Conservation (phyloP, 2,113 vertebrate genomes). For the Hyperopisus bebe region DNA sequence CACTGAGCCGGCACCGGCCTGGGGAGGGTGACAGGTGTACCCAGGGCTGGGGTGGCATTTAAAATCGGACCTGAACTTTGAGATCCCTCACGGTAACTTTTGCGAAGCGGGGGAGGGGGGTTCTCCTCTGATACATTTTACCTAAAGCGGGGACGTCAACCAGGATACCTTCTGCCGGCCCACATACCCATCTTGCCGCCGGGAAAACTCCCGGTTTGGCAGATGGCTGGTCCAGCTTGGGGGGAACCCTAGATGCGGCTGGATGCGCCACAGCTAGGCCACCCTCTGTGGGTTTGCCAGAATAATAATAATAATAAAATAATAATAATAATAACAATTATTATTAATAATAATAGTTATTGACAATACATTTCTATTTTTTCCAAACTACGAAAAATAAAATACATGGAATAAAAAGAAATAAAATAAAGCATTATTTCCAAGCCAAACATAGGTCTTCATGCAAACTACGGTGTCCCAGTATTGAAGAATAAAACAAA, state of each 20-base stretch:
- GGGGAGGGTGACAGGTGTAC: background rate
- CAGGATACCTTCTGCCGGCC: background rate
- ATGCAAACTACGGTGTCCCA: background rate
- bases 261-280: background rate
- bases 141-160: background rate
- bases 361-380: background rate
- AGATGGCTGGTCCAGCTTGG: background rate
- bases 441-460: background rate
- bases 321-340: background rate
- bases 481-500: background rate
- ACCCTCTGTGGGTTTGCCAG: background rate
- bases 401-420: too few relatives aligned
- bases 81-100: background rate
- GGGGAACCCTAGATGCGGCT: background rate
- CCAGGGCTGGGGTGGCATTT: background rate
- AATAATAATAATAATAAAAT: background rate
- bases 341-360: background rate
- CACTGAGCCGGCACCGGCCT: constrained; percentile 22
- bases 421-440: background rate
- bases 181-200: background rate
- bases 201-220: too few relatives aligned
- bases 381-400: too few relatives aligned
- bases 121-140: background rate
- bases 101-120: background rate
- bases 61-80: background rate